phyloP scores from a whole-genome alignment of 2,888 invertebrate species.

The Petrolisthes manimaculis region DNA sequence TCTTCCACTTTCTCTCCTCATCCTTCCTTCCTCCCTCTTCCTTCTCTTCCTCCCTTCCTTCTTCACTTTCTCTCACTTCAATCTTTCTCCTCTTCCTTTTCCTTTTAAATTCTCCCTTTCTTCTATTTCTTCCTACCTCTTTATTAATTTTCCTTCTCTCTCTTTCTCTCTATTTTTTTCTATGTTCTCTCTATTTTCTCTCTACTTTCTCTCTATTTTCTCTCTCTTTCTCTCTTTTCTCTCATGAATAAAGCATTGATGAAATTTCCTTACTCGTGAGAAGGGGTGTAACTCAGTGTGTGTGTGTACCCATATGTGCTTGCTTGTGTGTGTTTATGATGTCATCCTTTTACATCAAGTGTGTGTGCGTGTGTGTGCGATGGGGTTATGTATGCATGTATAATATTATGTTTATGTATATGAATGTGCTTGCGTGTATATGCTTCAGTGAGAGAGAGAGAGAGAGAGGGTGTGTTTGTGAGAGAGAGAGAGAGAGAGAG shows the following conservation, averaged over 20 bases:
- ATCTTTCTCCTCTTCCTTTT: conserved; percentile 13
- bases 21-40: neutral
- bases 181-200: neutral
- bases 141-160: neutral
- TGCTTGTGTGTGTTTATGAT: too few relatives aligned
- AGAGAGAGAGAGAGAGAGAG: neutral
- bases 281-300: too few relatives aligned
- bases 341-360: too few relatives aligned
- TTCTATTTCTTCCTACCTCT: neutral
- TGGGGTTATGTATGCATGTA: too few relatives aligned
- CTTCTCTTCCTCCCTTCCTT: conserved; percentile 7
- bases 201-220: neutral
- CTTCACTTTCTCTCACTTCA: neutral
- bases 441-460: too few relatives aligned
- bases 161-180: neutral
- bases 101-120: neutral
- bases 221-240: conserved; percentile 17
- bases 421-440: too few relatives aligned
- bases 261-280: too few relatives aligned
- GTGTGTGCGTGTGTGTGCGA: too few relatives aligned
- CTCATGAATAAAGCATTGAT: neutral
- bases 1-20: neutral
- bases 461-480: too few relatives aligned
- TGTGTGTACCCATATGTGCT: too few relatives aligned
- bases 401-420: too few relatives aligned